Evolutionary conservation across 1,140 invertebrate genomes (phyloP), one percentile per base, ranked within the genome.

Genomic region (Saccostrea glomerata): DNA sequence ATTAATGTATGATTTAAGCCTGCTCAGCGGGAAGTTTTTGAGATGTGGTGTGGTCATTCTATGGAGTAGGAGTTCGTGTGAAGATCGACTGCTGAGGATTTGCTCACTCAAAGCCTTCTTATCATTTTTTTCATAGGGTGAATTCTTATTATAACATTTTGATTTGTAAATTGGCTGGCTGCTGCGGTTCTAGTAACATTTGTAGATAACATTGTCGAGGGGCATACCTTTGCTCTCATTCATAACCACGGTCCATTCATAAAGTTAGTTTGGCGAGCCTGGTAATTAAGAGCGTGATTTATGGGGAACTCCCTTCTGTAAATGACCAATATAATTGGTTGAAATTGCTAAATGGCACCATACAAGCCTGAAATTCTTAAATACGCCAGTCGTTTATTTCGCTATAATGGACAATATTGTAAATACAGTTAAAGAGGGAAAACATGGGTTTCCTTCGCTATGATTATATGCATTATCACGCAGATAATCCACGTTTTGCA

Each of bases 161-260:
- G 58, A 63, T 20, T 63, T 63, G 58, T 20, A 63, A 47, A 47
- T 20, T 63, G 5, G 58, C 58, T 63, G 17, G 58, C 17, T 63
- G 17, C 17, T 47, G 47, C 47, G 47, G 47, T 20, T 63, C 5
- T 63, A 20, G 58, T 63, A 63, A n/a, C 47, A n/a, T 77, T 36
- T 77, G 25, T 77, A 77, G 70, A 36, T 77, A 9, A 66, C 7
- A 23, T 66, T 25, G 15, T 25, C 25, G 30, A 25, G 15, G 70
- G 2, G 70, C 70, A 77, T 77, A 4, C 70, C 25, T 30, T 36
- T 77, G 23, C 70, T 36, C 30, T 77, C 70, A 77, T 36, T 77
- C 70, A 77, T 77, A 77, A 66, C 60, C n/a, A 23, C 60, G 15
- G 23, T 77, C 25, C 70, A 77, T 77, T 77, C 70, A 77, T 77